Evolutionary conservation across 2,888 invertebrate genomes (phyloP), one percentile per base, ranked within the genome.

Genomic region (Aporophyla nigra): DNA sequence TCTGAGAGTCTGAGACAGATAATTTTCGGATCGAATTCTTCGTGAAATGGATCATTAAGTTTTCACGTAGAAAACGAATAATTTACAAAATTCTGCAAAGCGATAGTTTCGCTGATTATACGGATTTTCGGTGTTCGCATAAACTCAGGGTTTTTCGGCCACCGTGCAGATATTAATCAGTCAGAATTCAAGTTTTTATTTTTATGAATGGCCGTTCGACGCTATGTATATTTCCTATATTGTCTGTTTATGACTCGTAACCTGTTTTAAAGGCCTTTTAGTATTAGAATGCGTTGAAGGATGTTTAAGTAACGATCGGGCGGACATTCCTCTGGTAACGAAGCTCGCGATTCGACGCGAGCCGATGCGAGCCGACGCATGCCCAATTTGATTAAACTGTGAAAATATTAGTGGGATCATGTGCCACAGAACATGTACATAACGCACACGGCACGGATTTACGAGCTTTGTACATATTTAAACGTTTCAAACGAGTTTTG

Each of bases 381-480:
- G 90, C 82, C 93, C 88, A 94, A 96, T 95, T 90, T 87, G 87
- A 93, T 96, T 94, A 95, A 93, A 93, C 93, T 95, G 95, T 95
- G 95, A 95, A 94, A 93, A 93, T 93, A 94, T 94, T 92, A 93
- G 90, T 91, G 89, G 89, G 92, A 91, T 93, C 92, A 88, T 77
- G 66, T 79, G 49, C 78, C 67, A 63, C 58, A 54, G 61, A 67
- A 54, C 69, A 9, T 63, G 77, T 65, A 79, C 71, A 83, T 79
- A 85, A 75, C 78, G 53, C 74, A 88, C 89, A 92, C 91, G 91
- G 91, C 92, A 92, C 90, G 80, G 69, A 75, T 87, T 83, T 79
- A 83, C 80, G 69, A 87, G 80, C 71, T 81, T 87, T 82, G 81
- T 87, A 86, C 72, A 82, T 83, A 83, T 86, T 85, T 85, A 83